Evolutionary conservation across 2,113 vertebrate genomes (phyloP).

Genomic region (Paraplagusia blochii): DNA sequence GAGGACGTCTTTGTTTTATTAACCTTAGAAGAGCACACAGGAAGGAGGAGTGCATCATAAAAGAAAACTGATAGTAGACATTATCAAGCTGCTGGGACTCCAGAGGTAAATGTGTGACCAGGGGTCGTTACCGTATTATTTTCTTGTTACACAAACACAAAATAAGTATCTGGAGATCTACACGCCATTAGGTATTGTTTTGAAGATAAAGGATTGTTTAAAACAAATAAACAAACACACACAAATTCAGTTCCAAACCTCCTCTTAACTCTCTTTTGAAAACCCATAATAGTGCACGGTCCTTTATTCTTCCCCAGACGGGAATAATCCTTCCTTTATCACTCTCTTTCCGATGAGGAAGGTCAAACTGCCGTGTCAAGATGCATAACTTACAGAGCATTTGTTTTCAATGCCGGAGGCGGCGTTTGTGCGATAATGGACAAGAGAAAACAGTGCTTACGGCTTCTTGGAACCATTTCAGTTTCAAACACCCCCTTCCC

Average conservation of each 20-base stretch:
- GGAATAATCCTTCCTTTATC: conserved; percentile 11
- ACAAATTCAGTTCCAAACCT: conserved; percentile 1
- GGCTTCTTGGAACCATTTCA: conserved; percentile 7
- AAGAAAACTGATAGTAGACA: conserved; percentile 31
- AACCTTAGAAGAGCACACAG: conserved; percentile 41
- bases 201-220: neutral
- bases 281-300: conserved; percentile 16
- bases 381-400: conserved; percentile 14
- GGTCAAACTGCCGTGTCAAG: conserved; percentile 31
- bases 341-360: conserved; percentile 13
- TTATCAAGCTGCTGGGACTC: conserved; percentile 31
- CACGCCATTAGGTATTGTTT: neutral
- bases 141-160: neutral
- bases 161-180: conserved; percentile 13
- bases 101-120: conserved; percentile 31
- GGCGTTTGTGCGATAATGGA: conserved; percentile 16
- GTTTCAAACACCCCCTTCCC: conserved; percentile 10
- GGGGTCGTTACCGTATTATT: neutral
- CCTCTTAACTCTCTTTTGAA: conserved; percentile 9
- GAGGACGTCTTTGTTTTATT: conserved; percentile 43
- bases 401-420: conserved; percentile 3
- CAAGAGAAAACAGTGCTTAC: conserved; percentile 15
- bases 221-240: neutral
- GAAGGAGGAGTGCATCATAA: conserved; percentile 16
- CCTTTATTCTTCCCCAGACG: conserved; percentile 30